These are phyloP conservation scores for Thermophis baileyi DNA, from an alignment of 2,113 vertebrate genomes.

Conservation along the genomic window DNA sequence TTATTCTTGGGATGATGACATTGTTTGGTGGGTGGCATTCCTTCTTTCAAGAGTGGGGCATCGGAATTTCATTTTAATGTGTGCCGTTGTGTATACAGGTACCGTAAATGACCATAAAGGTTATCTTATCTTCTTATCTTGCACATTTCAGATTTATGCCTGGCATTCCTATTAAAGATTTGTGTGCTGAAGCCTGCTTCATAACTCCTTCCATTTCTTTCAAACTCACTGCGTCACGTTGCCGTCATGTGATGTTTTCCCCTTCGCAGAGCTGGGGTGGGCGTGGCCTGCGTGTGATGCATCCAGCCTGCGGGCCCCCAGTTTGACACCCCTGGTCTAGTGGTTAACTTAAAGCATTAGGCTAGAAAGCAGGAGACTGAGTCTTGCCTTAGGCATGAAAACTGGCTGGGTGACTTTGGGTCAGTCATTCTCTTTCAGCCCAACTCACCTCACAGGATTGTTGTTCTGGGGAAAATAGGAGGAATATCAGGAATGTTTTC, in stretches of 20 bases:
- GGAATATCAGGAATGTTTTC: not conserved
- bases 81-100: not conserved
- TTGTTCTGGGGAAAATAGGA: not conserved
- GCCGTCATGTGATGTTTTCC: too few relatives aligned
- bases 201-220: not conserved
- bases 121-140: not conserved
- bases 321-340: not conserved
- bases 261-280: too few relatives aligned
- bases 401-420: not conserved
- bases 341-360: not conserved
- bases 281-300: too few relatives aligned
- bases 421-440: not conserved
- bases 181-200: not conserved
- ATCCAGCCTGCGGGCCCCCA: too few relatives aligned
- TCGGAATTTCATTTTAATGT: not conserved
- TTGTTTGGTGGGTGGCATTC: not conserved
- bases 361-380: not conserved
- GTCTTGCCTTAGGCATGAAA: not conserved
- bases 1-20: not conserved
- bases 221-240: too few relatives aligned
- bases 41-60: not conserved
- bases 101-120: not conserved
- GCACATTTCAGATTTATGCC: not conserved
- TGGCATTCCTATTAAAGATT: not conserved
- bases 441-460: not conserved